phyloP scores from a whole-genome alignment of 2,113 vertebrate genomes.

The Cololabis saira region DNA sequence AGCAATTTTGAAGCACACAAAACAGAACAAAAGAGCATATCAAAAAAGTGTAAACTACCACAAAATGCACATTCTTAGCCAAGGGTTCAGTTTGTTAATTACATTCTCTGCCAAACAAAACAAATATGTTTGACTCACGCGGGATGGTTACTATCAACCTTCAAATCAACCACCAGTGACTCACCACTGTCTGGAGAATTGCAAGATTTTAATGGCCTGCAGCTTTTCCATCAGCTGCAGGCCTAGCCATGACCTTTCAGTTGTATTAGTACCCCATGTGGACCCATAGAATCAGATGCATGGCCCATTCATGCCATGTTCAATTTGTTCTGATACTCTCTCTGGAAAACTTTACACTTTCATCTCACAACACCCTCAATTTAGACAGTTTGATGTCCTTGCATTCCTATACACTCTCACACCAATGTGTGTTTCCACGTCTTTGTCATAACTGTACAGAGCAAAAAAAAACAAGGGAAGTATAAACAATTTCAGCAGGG shows the following conservation, averaged over 20 bases:
- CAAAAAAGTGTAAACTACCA: slow-evolving; percentile 23
- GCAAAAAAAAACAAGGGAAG: slow-evolving; percentile 32
- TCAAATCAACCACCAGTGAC: slow-evolving; percentile 69
- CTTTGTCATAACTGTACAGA: slow-evolving; percentile 56
- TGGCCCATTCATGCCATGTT: slow-evolving; percentile 20
- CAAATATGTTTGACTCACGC: slow-evolving; percentile 59
- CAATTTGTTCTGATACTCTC: slow-evolving; percentile 11
- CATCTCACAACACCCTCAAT: slow-evolving; percentile 34
- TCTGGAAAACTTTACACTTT: slow-evolving; percentile 35
- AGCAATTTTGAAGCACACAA: slow-evolving; percentile 38
- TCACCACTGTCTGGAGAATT: slow-evolving; percentile 69
- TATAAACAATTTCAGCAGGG: slow-evolving; percentile 62
- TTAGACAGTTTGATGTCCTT: slow-evolving; percentile 39
- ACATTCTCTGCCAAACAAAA: slow-evolving; percentile 14
- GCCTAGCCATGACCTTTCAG: slow-evolving; percentile 36
- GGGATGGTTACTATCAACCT: slow-evolving; percentile 57
- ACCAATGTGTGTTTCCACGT: slow-evolving; percentile 23
- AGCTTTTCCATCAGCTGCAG: slow-evolving; percentile 35
- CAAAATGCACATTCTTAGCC: slow-evolving; percentile 13
- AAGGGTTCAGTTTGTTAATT: slow-evolving; percentile 13
- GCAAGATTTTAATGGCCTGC: slow-evolving; percentile 33
- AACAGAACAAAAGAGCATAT: slow-evolving; percentile 6
- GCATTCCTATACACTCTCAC: slow-evolving; percentile 21
- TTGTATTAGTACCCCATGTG: slow-evolving; percentile 24
- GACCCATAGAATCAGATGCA: slow-evolving; percentile 25